Base-by-base conservation (phyloP, 2,888 invertebrate species). In the Tetragnatha montana region DNA sequence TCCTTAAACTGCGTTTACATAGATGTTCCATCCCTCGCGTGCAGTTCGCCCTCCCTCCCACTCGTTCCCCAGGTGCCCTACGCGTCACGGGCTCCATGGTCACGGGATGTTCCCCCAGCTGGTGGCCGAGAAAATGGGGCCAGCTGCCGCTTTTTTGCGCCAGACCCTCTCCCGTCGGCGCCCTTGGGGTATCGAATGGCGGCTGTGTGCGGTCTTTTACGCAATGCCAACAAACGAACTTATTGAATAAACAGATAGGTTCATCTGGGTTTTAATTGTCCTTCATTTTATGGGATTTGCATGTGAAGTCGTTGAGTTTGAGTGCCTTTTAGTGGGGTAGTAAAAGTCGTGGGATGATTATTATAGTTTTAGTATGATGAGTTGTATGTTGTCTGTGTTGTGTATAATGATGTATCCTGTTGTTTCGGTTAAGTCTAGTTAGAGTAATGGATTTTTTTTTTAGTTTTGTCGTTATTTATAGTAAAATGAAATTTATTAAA, bases 71-170 rank as follows among this genome's bases (percentile, higher is more conserved):
- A 78, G 78, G 78, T 78, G 78, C 21, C 51, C 12, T 10, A 10
- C 51, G 51, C 78, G 49, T 50, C 78, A 78, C 60, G 78, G 51
- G 78, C n/a, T n/a, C n/a, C n/a, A n/a, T n/a, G n/a, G n/a, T n/a
- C n/a, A n/a, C 60, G 78, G 51, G 78, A 78, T 22, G 78, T 78
- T 50, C 78, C 19, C 78, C 19, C 78, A 78, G 78, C 78, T 78
- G 78, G 78, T 21, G 19, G 17, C 51, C 78, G 51, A 10, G 60
- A 60, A 60, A 60, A 60, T 60, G 17, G 60, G 60, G 12, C 14
- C 60, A 60, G 60, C 60, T 60, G 60, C 14, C 14, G 60, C 19
- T 78, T 78, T 12, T 19, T 78, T 73, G 35, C 35, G 22, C 78
- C 60, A 35, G 51, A n/a, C 19, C 19, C 47, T 14, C 35, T 47